A percentile compares a stretch with the other conserved stretches of the same genome.
Conservation (phyloP, 1,140 invertebrate species). For the Zaprionus kolodkinae region DNA sequence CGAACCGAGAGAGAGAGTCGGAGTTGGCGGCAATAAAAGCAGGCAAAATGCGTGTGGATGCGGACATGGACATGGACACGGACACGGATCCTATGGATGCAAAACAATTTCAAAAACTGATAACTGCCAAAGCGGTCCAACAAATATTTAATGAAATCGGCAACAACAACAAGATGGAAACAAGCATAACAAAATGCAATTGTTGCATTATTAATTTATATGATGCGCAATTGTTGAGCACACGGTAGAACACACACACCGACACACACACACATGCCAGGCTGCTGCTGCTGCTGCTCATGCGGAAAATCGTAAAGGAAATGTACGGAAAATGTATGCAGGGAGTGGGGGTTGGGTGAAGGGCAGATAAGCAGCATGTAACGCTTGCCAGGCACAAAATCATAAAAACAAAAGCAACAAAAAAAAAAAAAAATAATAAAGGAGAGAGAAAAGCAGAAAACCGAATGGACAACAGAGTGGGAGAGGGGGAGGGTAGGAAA, state of each 20-base stretch:
- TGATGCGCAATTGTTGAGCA: conserved; percentile 77
- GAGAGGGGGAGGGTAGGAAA: conserved; percentile 20
- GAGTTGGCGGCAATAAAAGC: conserved; percentile 44
- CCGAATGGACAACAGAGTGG: conserved; percentile 16
- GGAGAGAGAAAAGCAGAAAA: conserved; percentile 18
- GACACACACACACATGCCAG: background rate
- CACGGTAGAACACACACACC: conserved; percentile 11
- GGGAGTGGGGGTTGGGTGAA: background rate
- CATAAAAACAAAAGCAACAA: conserved; percentile 2
- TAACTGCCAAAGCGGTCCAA: conserved; percentile 51
- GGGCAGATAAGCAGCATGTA: conserved; percentile 62
- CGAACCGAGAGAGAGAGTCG: background rate
- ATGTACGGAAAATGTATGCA: conserved; percentile 43
- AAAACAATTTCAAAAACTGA: conserved; percentile 51
- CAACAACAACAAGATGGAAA: conserved; percentile 34
- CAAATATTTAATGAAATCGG: conserved; percentile 83
- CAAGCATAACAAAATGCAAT: conserved; percentile 76
- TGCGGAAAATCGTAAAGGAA: conserved; percentile 67
- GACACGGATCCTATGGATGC: conserved; percentile 15
- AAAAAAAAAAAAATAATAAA: background rate
- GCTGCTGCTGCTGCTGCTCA: conserved; percentile 43
- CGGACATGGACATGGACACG: background rate
- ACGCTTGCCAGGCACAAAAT: conserved; percentile 54
- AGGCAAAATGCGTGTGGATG: conserved; percentile 33
- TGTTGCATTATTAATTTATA: conserved; percentile 83